Percentiles rank a stretch among this genome's conserved stretches.
Conservation (phyloP, 2,797 vertebrate species). For the Oreochromis mossambicus region DNA sequence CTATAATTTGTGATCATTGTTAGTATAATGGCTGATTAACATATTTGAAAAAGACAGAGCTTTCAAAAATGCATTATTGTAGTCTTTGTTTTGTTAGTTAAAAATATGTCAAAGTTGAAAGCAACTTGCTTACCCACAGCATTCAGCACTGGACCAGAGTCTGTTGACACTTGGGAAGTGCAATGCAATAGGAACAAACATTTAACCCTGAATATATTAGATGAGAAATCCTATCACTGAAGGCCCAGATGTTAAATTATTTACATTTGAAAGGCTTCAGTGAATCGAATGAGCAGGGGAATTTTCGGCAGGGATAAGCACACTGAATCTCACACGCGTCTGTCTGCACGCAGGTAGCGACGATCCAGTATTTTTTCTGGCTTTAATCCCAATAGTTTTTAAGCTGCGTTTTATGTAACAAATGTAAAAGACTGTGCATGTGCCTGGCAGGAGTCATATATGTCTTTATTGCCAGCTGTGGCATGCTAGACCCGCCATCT, state of each 20-base stretch:
- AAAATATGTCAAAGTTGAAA: background rate
- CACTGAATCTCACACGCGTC: background rate
- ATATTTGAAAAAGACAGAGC: background rate
- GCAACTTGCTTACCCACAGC: background rate
- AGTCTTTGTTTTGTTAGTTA: background rate
- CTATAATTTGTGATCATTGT: background rate
- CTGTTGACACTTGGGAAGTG: background rate
- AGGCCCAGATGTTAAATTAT: constrained; percentile 21
- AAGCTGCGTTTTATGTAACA: constrained; percentile 19
- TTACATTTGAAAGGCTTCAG: constrained; percentile 36
- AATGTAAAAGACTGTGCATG: constrained; percentile 13
- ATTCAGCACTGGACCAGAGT: background rate
- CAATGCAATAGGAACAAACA: background rate
- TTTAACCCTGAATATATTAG: background rate
- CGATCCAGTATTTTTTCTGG: constrained; percentile 9
- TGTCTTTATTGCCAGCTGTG: constrained; percentile 13
- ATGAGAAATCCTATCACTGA: constrained; percentile 4
- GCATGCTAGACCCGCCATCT: constrained; percentile 27
- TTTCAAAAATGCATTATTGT: background rate
- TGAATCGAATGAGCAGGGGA: background rate
- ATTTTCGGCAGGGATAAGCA: constrained; percentile 4
- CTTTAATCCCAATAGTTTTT: constrained; percentile 39
- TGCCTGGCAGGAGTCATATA: constrained; percentile 1
- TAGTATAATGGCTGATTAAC: background rate
- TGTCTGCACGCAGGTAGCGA: constrained; percentile 15